phyloP scores from a whole-genome alignment of 2,797 vertebrate species.

The Rallus crepitans region DNA sequence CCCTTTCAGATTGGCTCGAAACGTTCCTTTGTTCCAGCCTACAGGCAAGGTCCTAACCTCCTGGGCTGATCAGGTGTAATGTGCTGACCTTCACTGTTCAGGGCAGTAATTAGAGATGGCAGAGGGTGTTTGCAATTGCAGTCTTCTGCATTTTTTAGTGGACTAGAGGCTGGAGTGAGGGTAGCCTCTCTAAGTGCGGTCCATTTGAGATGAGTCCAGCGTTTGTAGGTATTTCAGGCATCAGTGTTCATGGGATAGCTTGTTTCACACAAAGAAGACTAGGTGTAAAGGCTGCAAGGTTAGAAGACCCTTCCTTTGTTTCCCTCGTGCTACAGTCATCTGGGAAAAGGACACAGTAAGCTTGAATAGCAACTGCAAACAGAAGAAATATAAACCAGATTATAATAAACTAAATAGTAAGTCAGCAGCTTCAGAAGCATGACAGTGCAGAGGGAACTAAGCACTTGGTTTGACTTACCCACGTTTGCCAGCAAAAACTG shows the following conservation, averaged over 20 bases:
- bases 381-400: neutral
- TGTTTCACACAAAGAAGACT: neutral
- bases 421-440: neutral
- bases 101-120: conserved; percentile 35
- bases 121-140: neutral
- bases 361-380: neutral
- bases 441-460: neutral
- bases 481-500: neutral
- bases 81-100: conserved; percentile 24
- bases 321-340: neutral
- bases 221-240: neutral
- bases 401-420: neutral
- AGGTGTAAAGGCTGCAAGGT: neutral
- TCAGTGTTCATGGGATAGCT: neutral
- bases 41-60: conserved; percentile 1
- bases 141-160: conserved; percentile 47
- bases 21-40: neutral
- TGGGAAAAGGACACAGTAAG: neutral
- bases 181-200: neutral
- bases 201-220: neutral
- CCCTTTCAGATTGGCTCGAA: neutral
- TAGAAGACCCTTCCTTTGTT: neutral
- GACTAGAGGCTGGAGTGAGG: neutral
- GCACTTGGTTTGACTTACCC: neutral
- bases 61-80: conserved; percentile 37